Conservation (phyloP, 37 sponge, comb jelly and placozoan species). For the Hexactinellida sp. region DNA sequence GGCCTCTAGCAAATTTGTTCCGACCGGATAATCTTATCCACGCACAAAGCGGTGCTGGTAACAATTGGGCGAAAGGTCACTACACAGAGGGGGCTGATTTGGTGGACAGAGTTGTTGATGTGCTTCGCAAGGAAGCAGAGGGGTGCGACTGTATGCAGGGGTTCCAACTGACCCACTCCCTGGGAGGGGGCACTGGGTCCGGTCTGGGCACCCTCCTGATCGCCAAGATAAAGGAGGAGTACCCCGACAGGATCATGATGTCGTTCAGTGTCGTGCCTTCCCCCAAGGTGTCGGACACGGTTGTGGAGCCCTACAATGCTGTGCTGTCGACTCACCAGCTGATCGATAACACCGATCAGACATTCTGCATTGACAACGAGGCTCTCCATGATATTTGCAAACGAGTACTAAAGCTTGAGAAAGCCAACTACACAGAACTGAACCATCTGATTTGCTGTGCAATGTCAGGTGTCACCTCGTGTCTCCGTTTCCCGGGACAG, state of each 20-base stretch:
- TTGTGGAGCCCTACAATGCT: constrained; percentile 63
- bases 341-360: constrained; percentile 98
- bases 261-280: constrained; percentile 95
- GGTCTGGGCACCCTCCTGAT: constrained; percentile 99
- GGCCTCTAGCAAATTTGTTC: constrained; percentile 29
- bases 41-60: constrained; percentile 20
- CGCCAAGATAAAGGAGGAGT: constrained; percentile 98
- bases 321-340: constrained; percentile 97
- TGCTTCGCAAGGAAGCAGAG: neutral
- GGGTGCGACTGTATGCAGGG: constrained; percentile 56
- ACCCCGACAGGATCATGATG: constrained; percentile 93
- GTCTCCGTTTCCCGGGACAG: constrained; percentile 91
- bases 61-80: constrained; percentile 6
- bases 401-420: constrained; percentile 97
- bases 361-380: constrained; percentile 97
- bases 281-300: constrained; percentile 89
- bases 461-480: constrained; percentile 91
- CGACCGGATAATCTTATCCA: constrained; percentile 31
- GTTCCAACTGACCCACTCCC: constrained; percentile 98
- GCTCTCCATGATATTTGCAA: constrained; percentile 98
- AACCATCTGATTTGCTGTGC: constrained; percentile 95
- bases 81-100: constrained; percentile 15
- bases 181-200: constrained; percentile 92
- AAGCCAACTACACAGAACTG: constrained; percentile 96
- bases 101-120: constrained; percentile 21